Evolutionary conservation across 2,888 invertebrate species (phyloP), one percentile per base, ranked within the genome.

Genomic region (Lasioglossum oenotherae): DNA sequence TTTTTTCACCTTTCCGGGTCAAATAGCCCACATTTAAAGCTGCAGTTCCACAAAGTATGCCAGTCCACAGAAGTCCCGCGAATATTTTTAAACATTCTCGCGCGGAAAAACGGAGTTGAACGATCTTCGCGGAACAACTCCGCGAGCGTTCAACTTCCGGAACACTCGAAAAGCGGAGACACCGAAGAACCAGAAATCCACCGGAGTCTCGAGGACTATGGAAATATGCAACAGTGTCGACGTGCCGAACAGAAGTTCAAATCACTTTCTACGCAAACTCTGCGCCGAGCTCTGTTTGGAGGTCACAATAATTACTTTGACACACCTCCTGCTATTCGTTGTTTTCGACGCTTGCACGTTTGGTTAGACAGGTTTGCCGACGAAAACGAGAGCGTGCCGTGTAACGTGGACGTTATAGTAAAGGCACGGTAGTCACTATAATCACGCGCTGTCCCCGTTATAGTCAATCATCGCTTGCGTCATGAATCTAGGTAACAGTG

Each of bases 221-320:
- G 69, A 69, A 74, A 53, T 31, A 69, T 35, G 49, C 74, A 74
- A 53, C 73, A 73, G 44, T 1, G 44, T 72, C 72, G 41, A 71
- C 38, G n/a, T 5, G n/a, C 41, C 71, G 71, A 71, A n/a, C 35
- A 41, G 71, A 41, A 41, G 72, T 73, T 73, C 44, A 8, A 27
- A 73, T 73, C 72, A 73, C 72, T 73, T 46, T 73, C 44, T 27
- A 35, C 69, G 69, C 38, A 38, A 69, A 69, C 38, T 69, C 69
- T 8, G 49, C 10, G 49, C 23, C 38, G 69, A 69, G 38, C 31
- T 16, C 69, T 31, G 35, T 38, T 35, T 38, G 23, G 23, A 69
- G 69, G 69, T 69, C 69, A 38, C 72, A 46, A 46, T 27, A 72
- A 72, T 73, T 69, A 69, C 69, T 35, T 31, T 49, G 73, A 69